Percentiles rank a stretch among this genome's conserved stretches.
Conservation (phyloP, 2,113 vertebrate genomes). For the Capra hircus region DNA sequence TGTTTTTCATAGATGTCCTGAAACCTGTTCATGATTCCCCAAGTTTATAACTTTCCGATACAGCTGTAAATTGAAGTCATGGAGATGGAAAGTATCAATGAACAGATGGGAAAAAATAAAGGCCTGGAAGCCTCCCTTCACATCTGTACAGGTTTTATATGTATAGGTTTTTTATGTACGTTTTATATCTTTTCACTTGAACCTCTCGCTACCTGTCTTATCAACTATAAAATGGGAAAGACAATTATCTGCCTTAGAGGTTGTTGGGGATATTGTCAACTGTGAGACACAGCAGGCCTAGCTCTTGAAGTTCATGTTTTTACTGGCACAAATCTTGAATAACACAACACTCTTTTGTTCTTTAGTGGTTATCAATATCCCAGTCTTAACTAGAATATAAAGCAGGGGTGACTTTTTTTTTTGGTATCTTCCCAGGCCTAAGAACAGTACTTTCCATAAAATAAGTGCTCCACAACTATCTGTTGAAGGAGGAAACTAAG, state of each 20-base stretch:
- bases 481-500: slow-evolving; percentile 16
- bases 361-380: not conserved
- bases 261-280: not conserved
- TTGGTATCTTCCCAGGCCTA: not conserved
- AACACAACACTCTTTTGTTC: not conserved
- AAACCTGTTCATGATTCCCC: not conserved
- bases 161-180: not conserved
- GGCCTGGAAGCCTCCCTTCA: not conserved
- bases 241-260: not conserved
- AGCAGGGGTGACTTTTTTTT: not conserved
- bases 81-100: not conserved
- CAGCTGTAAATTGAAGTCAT: not conserved
- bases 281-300: not conserved
- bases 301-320: not conserved
- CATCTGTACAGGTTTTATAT: not conserved
- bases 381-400: not conserved
- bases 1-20: not conserved
- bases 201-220: not conserved
- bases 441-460: not conserved
- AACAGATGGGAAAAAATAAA: not conserved
- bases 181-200: not conserved
- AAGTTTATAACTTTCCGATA: not conserved
- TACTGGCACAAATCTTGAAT: not conserved
- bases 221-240: not conserved
- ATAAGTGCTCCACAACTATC: not conserved